phyloP scores from a whole-genome alignment of 1,140 invertebrate genomes.

The Anastrepha obliqua region DNA sequence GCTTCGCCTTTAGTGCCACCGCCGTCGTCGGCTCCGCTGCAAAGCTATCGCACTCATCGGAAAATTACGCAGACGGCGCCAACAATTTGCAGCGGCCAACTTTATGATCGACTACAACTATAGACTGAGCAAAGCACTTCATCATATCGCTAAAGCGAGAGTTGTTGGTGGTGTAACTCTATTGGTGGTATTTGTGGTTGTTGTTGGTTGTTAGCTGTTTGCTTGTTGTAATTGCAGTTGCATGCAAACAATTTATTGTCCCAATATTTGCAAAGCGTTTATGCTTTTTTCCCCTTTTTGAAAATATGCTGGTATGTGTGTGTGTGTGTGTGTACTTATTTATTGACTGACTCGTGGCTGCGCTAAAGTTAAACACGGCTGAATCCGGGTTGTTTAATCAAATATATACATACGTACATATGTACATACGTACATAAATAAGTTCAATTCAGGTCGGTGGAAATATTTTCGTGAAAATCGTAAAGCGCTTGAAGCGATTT shows the following conservation, averaged over 20 bases:
- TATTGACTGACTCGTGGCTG: neutral
- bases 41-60: slow-evolving; percentile 18
- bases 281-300: neutral
- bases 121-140: neutral
- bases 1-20: neutral
- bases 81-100: slow-evolving; percentile 44
- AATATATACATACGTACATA: neutral
- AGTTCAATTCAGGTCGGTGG: neutral
- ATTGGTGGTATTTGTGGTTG: neutral
- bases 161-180: neutral
- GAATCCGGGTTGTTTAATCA: neutral
- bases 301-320: neutral
- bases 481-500: neutral
- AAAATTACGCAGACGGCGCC: slow-evolving; percentile 50
- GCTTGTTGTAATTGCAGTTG: slow-evolving; percentile 35
- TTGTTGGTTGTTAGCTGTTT: neutral
- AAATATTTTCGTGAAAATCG: slow-evolving; percentile 28
- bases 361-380: neutral
- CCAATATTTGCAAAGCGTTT: neutral
- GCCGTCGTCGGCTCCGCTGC: neutral
- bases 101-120: slow-evolving; percentile 18
- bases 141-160: slow-evolving; percentile 5
- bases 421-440: too few relatives aligned
- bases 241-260: slow-evolving; percentile 39
- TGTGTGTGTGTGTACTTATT: neutral